Evolutionary conservation across 1,140 invertebrate genomes (phyloP).

Genomic region (Hyposmocoma kahamanoa): DNA sequence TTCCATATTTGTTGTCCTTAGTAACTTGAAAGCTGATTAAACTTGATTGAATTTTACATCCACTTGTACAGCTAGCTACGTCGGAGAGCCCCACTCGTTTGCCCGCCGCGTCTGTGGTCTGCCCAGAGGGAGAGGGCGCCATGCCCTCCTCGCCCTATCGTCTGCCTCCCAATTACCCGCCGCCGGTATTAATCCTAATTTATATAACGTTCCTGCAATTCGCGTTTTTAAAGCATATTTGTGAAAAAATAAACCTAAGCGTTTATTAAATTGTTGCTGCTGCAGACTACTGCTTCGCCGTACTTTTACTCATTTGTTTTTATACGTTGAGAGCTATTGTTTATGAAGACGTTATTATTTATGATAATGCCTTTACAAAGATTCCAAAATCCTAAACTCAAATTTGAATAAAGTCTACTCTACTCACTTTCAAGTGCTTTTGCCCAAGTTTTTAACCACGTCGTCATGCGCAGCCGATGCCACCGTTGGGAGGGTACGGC

Average conservation of each 20-base stretch:
- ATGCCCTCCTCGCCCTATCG: conserved; percentile 27
- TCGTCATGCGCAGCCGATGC: neutral
- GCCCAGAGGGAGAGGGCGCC: conserved; percentile 39
- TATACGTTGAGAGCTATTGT: no score
- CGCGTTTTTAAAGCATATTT: no score
- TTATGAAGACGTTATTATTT: no score
- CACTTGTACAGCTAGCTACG: conserved; percentile 22
- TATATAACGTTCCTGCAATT: no score
- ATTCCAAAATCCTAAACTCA: no score
- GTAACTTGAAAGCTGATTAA: neutral
- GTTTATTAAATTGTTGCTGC: no score
- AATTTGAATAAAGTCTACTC: no score
- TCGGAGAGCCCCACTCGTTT: conserved; percentile 35
- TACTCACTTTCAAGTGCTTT: neutral
- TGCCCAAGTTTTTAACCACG: neutral
- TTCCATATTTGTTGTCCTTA: no score
- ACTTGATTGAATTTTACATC: neutral
- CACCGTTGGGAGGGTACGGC: neutral
- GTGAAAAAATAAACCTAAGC: no score
- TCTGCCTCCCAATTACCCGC: conserved; percentile 35
- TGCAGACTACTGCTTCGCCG: no score
- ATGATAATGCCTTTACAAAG: no score
- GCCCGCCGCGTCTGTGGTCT: conserved; percentile 25
- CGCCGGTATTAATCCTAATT: conserved; percentile 3
- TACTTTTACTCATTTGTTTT: no score